Conservation (phyloP, 2,113 vertebrate genomes). For the Ursus arctos region DNA sequence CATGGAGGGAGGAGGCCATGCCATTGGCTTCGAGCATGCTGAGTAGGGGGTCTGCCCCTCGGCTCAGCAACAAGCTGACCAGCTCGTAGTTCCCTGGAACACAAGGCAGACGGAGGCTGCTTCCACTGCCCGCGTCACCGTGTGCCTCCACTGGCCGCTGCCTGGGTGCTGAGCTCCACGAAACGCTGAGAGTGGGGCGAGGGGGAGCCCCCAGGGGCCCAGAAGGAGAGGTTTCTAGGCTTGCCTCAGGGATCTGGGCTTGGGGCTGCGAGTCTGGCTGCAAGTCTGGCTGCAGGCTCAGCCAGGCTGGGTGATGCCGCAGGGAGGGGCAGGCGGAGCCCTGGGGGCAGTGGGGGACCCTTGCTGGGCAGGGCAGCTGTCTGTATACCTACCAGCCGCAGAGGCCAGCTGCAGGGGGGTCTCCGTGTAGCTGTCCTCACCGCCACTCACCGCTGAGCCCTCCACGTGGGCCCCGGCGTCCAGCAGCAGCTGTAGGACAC, state of each 20-base stretch:
- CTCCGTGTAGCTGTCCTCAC: conserved; percentile 95
- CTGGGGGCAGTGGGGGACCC: fast-evolving
- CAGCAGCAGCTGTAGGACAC: conserved; percentile 92
- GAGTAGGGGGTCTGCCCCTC: conserved; percentile 95
- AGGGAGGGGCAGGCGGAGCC: fast-evolving
- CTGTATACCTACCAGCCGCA: conserved; percentile 92
- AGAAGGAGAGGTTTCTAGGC: neutral
- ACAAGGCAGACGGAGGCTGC: neutral
- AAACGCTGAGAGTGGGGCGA: neutral
- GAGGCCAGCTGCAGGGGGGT: conserved; percentile 97
- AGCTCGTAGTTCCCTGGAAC: conserved; percentile 96
- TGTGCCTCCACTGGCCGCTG: neutral
- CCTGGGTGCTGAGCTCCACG: neutral
- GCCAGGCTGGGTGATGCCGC: neutral
- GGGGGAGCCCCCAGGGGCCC: neutral
- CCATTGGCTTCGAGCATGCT: conserved; percentile 92
- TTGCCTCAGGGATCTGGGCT: neutral
- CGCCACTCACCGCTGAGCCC: conserved; percentile 93
- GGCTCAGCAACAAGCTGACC: conserved; percentile 95
- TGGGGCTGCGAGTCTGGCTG: neutral
- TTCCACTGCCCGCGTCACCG: fast-evolving
- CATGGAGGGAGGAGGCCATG: conserved; percentile 94
- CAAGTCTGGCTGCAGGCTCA: neutral
- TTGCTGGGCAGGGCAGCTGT: neutral
- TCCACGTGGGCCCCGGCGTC: conserved; percentile 97